A percentile compares a stretch with the other conserved stretches of the same genome.
Conservation (phyloP, 1,140 invertebrate species). For the Trialeurodes vaporariorum region DNA sequence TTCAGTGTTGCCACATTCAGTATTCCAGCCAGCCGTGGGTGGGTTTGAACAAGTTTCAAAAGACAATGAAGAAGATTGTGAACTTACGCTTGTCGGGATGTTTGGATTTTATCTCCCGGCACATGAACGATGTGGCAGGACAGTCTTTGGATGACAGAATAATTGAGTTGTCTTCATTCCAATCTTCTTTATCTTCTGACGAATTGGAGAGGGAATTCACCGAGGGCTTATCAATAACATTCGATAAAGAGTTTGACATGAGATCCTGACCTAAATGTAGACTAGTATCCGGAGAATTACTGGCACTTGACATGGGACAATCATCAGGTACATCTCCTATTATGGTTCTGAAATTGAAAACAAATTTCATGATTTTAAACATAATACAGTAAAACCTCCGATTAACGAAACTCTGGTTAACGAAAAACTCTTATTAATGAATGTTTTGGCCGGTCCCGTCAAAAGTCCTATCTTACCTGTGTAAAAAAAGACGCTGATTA, state of each 20-base stretch:
- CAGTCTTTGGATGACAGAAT: neutral
- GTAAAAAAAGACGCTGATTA: too few relatives aligned
- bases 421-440: too few relatives aligned
- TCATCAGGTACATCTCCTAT: constrained; percentile 22
- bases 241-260: neutral
- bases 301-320: constrained; percentile 14
- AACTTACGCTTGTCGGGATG: too few relatives aligned
- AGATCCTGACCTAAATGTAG: neutral
- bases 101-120: neutral
- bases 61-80: too few relatives aligned
- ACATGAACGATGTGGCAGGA: neutral
- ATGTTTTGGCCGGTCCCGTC: too few relatives aligned
- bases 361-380: neutral
- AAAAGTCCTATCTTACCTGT: too few relatives aligned
- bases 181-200: neutral
- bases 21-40: too few relatives aligned
- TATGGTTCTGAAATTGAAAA: constrained; percentile 19
- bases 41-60: too few relatives aligned
- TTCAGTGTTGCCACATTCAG: too few relatives aligned
- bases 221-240: neutral
- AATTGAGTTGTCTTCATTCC: neutral
- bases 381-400: too few relatives aligned
- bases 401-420: too few relatives aligned
- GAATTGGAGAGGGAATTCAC: neutral
- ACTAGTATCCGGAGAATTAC: constrained; percentile 11